Base-by-base conservation (phyloP, 1,140 invertebrate species). In the Apocrypta bakeri region DNA sequence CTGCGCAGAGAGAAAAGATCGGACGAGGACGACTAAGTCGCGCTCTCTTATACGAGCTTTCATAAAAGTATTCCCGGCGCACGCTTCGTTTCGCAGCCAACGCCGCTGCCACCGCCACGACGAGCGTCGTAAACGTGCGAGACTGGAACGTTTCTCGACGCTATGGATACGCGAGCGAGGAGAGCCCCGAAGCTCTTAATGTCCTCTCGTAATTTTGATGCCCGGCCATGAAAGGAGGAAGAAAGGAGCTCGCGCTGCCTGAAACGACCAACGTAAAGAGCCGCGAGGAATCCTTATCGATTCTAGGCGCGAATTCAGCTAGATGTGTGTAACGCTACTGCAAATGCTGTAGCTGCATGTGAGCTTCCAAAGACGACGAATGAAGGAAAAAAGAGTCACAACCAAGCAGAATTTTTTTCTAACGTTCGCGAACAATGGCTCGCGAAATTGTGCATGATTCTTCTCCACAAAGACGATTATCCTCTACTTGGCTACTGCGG, bases 171-270 rank as follows among this genome's bases (percentile, higher is more conserved):
- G 29, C 4, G 33, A 2, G 33, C 33, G 33, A 2, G 14, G 40
- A 14, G 40, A 69, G 29, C 78, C 25, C 42, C 69, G 42, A 72
- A 77, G 72, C 71, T 83, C 85, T 89, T 89, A 89, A 89, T 86
- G 86, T 84, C 31, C 27, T 31, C 83, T 88, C 89, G 86, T 88
- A 89, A 88, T 87, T 88, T 87, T 86, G 83, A 87, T 88, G 85
- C 72, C 69, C 66, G 40, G 66, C 64, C 63, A 81, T 85, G 82
- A 85, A 87, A 86, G 84, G 68, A 80, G 77, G 56, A 48, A 21
- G 37, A 29, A 29, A 21, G 17, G 75, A 33, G 68, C 81, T 42
- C 74, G 71, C 76, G 27, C 12, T 74, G 74, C 77, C 82, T 56
- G 75, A 76, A 82, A 86, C 80, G 83, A 72, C 68, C 63, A 75